Conservation (phyloP, 2,113 vertebrate species). For the Pardalotus punctatus region DNA sequence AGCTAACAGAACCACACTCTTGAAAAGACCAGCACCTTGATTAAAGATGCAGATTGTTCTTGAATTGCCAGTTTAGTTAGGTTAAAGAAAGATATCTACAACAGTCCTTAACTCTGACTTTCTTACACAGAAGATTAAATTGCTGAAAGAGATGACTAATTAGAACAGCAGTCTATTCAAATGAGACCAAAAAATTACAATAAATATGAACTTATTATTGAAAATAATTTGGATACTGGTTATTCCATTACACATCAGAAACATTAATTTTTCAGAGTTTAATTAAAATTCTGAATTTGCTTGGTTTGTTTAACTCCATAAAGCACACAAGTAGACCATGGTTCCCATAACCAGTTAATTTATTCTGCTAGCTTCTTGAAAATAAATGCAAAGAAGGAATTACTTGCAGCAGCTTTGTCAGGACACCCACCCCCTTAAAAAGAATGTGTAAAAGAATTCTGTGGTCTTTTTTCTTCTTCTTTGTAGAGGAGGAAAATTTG, state of each 20-base stretch:
- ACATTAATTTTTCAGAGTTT: background rate
- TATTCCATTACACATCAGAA: background rate
- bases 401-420: background rate
- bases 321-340: background rate
- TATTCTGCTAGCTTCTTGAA: background rate
- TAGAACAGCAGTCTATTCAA: background rate
- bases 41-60: background rate
- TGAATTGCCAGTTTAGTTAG: background rate
- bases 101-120: background rate
- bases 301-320: background rate
- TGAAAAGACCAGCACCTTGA: background rate
- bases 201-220: background rate
- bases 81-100: background rate
- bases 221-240: background rate
- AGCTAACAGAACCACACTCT: background rate
- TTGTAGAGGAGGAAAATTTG: background rate
- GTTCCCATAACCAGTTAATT: background rate
- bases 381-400: background rate
- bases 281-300: background rate
- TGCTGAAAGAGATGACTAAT: background rate
- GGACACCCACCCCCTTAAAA: fast-evolving
- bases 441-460: background rate
- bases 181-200: background rate
- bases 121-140: background rate
- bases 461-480: background rate